These are phyloP conservation scores for Anodontia alba DNA, from an alignment of 2,888 invertebrate species.

Conservation along the genomic window DNA sequence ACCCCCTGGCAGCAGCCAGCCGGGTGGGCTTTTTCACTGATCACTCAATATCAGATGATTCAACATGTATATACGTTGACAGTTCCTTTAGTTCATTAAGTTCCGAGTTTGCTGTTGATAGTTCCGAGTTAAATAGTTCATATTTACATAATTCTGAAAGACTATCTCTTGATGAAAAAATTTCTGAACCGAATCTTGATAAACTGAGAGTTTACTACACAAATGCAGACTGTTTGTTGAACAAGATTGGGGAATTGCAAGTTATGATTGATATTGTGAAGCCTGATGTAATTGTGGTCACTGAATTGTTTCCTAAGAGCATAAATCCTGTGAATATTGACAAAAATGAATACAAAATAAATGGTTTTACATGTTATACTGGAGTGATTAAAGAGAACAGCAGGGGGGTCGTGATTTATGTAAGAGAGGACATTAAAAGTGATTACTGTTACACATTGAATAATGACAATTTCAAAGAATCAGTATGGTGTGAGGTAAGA, in stretches of 20 bases:
- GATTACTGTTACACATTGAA: constrained; percentile 13
- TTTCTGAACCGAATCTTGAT: background rate
- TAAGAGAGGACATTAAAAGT: constrained; percentile 5
- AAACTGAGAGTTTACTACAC: constrained; percentile 18
- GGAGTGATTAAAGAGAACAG: background rate
- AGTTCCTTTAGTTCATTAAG: background rate
- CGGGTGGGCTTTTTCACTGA: background rate
- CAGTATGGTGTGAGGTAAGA: constrained; percentile 15
- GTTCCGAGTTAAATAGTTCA: background rate
- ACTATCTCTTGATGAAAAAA: background rate
- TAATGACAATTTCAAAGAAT: constrained; percentile 4
- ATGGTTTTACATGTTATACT: background rate
- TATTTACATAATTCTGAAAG: background rate
- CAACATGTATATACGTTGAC: background rate
- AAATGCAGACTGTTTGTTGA: constrained; percentile 26
- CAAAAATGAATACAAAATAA: constrained; percentile 14
- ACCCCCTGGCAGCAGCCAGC: background rate
- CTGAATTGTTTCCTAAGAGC: constrained; percentile 10
- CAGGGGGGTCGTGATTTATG: constrained; percentile 19
- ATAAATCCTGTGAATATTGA: background rate
- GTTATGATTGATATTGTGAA: background rate
- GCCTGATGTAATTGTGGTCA: background rate
- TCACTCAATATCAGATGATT: background rate
- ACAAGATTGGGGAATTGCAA: constrained; percentile 7
- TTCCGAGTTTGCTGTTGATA: background rate